Conservation (phyloP, 2,888 invertebrate genomes). For the Chymomyza procnemis region DNA sequence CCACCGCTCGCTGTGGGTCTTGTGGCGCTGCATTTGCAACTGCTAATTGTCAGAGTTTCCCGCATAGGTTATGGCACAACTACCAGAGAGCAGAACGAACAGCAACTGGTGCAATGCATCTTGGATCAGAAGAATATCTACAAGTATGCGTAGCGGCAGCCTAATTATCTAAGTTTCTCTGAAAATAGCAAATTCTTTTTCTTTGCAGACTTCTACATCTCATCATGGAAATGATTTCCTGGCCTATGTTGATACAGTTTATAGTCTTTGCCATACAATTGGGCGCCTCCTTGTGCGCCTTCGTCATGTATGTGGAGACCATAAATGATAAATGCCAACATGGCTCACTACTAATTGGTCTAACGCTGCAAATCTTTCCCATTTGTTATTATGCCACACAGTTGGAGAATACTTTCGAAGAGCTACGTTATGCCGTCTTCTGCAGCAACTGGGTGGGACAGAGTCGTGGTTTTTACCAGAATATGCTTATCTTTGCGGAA, state of each 20-base stretch:
- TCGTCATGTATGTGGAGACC: slow-evolving; percentile 43
- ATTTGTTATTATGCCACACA: slow-evolving; percentile 47
- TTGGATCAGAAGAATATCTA: slow-evolving; percentile 48
- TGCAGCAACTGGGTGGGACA: slow-evolving; percentile 56
- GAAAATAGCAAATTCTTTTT: background rate
- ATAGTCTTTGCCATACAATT: slow-evolving; percentile 39
- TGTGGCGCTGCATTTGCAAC: slow-evolving; percentile 39
- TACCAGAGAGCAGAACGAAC: slow-evolving; percentile 30
- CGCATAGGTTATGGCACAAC: slow-evolving; percentile 34
- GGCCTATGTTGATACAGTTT: slow-evolving; percentile 52
- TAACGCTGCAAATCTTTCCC: slow-evolving; percentile 44
- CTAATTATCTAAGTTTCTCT: background rate
- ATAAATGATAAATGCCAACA: slow-evolving; percentile 26
- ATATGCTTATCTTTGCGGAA: slow-evolving; percentile 39
- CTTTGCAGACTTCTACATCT: slow-evolving; percentile 35
- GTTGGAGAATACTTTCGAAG: slow-evolving; percentile 27
- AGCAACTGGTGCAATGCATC: slow-evolving; percentile 44
- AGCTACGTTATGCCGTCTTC: slow-evolving; percentile 40
- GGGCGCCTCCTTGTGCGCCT: slow-evolving; percentile 30
- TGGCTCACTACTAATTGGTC: slow-evolving; percentile 16
- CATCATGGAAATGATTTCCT: slow-evolving; percentile 36
- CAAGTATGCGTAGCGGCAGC: slow-evolving; percentile 39
- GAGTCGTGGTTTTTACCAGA: slow-evolving; percentile 29
- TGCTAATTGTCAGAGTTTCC: slow-evolving; percentile 42
- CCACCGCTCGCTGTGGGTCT: slow-evolving; percentile 39